Percentiles rank a stretch among this genome's conserved stretches.
These are phyloP conservation scores for Asbolus verrucosus DNA, from an alignment of 1,140 invertebrate species.

Conservation along the genomic window DNA sequence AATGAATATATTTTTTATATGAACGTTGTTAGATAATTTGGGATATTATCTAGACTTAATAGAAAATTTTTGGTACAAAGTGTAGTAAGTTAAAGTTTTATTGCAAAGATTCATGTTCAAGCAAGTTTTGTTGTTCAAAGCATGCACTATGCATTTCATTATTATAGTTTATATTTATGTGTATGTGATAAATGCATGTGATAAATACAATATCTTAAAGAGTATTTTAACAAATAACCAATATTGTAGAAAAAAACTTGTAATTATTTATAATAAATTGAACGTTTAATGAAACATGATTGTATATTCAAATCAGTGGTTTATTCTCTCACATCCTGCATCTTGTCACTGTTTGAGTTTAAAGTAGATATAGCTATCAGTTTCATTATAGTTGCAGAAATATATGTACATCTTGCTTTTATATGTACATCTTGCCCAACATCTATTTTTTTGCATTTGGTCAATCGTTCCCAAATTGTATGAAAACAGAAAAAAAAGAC, in stretches of 20 bases:
- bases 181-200: slow-evolving; percentile 60
- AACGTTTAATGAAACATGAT: slow-evolving; percentile 29
- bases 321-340: too few relatives aligned
- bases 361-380: too few relatives aligned
- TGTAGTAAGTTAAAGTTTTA: slow-evolving; percentile 25
- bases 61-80: slow-evolving; percentile 55
- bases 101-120: slow-evolving; percentile 16
- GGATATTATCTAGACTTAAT: slow-evolving; percentile 46
- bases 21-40: slow-evolving; percentile 52
- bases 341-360: too few relatives aligned
- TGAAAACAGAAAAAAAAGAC: too few relatives aligned
- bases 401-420: too few relatives aligned
- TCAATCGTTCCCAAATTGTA: too few relatives aligned
- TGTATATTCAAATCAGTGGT: too few relatives aligned
- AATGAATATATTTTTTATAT: slow-evolving; percentile 59
- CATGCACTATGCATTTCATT: slow-evolving; percentile 55
- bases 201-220: slow-evolving; percentile 56
- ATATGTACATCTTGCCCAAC: too few relatives aligned
- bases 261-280: slow-evolving; percentile 34
- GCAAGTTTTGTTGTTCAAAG: slow-evolving; percentile 26
- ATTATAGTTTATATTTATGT: slow-evolving; percentile 56
- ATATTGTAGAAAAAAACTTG: slow-evolving; percentile 42
- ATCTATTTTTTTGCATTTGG: too few relatives aligned
- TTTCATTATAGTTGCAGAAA: too few relatives aligned
- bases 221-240: slow-evolving; percentile 56